phyloP scores from a whole-genome alignment of 2,113 vertebrate species.

The Barbus barbus region DNA sequence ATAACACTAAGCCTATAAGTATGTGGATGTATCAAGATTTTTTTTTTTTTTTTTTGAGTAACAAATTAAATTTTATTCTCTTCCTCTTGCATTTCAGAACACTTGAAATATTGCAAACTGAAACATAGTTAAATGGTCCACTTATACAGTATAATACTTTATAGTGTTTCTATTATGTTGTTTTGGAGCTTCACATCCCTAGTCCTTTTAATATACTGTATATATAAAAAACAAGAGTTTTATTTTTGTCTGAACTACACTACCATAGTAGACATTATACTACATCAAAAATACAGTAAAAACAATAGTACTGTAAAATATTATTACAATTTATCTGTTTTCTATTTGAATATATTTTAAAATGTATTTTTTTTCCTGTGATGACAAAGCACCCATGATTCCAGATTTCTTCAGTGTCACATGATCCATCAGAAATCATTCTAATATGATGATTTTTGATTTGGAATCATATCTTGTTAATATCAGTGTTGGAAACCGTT shows the following conservation, averaged over 20 bases:
- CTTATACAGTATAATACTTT: not conserved
- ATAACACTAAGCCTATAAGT: too few relatives aligned
- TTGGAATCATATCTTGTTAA: not conserved
- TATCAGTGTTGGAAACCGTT: too few relatives aligned
- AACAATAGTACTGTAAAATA: not conserved
- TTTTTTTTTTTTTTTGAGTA: not conserved
- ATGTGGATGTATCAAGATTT: too few relatives aligned
- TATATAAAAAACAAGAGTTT: not conserved
- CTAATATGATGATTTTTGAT: not conserved
- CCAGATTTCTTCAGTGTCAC: not conserved
- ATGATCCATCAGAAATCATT: not conserved
- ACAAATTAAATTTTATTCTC: not conserved
- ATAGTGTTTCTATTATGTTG: not conserved
- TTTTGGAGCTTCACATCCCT: not conserved
- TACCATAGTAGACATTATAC: too few relatives aligned
- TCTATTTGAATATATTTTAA: too few relatives aligned
- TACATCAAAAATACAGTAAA: not conserved
- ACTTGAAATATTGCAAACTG: too few relatives aligned
- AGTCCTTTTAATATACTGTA: not conserved
- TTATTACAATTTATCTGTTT: too few relatives aligned
- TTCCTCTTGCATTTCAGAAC: not conserved
- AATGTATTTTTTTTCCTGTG: too few relatives aligned
- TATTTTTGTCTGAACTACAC: not conserved
- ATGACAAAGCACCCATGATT: not conserved
- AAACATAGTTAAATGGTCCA: too few relatives aligned